Evolutionary conservation across 2,888 invertebrate species (phyloP).

Genomic region (Synergus umbraculus): DNA sequence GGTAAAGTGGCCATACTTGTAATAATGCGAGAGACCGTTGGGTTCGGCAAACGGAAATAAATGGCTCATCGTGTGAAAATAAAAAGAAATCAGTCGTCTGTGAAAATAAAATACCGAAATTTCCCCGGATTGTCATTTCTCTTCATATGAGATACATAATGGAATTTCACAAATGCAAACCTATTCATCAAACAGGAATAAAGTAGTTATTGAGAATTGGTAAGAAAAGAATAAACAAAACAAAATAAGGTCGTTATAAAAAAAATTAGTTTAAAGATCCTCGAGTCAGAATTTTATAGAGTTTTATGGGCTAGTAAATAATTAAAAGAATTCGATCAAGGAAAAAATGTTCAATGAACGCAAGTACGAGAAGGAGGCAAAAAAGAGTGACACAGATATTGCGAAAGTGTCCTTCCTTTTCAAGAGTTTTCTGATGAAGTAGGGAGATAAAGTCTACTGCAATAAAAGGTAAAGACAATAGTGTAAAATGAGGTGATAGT

Average conservation of each 20-base stretch:
- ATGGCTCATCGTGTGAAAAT: not conserved
- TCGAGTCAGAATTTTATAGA: not conserved
- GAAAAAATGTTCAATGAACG: not conserved
- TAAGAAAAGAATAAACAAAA: not conserved
- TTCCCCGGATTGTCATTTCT: not conserved
- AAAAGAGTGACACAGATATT: not conserved
- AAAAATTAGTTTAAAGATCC: not conserved
- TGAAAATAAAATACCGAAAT: not conserved
- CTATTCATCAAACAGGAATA: not conserved
- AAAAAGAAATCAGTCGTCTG: not conserved
- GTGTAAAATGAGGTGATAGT: constrained; percentile 17
- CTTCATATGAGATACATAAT: not conserved
- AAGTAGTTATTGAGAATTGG: not conserved
- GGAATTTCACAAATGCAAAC: not conserved
- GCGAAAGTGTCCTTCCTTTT: not conserved
- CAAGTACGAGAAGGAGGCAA: not conserved
- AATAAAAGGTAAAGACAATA: not conserved
- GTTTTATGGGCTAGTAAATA: not conserved
- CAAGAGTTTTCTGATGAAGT: not conserved
- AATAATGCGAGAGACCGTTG: constrained; percentile 1
- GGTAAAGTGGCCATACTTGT: constrained; percentile 8
- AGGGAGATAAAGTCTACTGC: constrained; percentile 2
- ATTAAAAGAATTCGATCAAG: not conserved
- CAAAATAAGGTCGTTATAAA: too few relatives aligned
- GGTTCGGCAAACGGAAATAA: not conserved